phyloP scores from a whole-genome alignment of 2,888 invertebrate species.

The Hydraecia micacea region DNA sequence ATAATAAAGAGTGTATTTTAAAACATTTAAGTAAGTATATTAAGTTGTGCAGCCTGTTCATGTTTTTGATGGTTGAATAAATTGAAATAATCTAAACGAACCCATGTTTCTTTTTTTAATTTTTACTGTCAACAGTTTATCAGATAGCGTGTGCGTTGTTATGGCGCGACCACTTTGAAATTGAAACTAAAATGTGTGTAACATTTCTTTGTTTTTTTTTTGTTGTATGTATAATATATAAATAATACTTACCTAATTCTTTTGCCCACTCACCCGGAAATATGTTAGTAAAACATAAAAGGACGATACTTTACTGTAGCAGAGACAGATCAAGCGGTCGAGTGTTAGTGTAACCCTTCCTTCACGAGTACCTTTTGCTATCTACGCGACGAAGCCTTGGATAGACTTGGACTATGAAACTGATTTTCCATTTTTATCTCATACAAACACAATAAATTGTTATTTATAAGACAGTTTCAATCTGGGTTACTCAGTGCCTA shows the following conservation, averaged over 20 bases:
- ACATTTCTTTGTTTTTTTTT: constrained; percentile 15
- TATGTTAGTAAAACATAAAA: constrained; percentile 74
- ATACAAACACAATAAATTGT: constrained; percentile 39
- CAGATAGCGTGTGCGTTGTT: constrained; percentile 23
- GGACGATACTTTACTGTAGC: constrained; percentile 70
- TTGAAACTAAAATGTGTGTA: constrained; percentile 23
- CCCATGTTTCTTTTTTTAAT: constrained; percentile 13
- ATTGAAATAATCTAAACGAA: too few relatives aligned
- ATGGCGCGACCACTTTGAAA: constrained; percentile 21
- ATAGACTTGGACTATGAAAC: constrained; percentile 55
- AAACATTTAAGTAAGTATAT: constrained; percentile 21
- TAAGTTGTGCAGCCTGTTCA: constrained; percentile 51
- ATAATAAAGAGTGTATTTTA: constrained; percentile 27
- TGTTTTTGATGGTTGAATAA: constrained; percentile 12
- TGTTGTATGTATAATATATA: background rate
- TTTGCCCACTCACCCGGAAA: constrained; percentile 72
- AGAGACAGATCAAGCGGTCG: constrained; percentile 70
- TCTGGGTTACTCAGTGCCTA: constrained; percentile 35
- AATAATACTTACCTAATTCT: constrained; percentile 57
- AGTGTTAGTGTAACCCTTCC: constrained; percentile 80
- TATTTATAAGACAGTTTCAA: constrained; percentile 48
- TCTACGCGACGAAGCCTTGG: constrained; percentile 63
- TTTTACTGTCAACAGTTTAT: constrained; percentile 6
- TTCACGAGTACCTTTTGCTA: constrained; percentile 77
- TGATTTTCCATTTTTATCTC: constrained; percentile 49